Conservation (phyloP, 2,888 invertebrate species). For the Dicycla oo region DNA sequence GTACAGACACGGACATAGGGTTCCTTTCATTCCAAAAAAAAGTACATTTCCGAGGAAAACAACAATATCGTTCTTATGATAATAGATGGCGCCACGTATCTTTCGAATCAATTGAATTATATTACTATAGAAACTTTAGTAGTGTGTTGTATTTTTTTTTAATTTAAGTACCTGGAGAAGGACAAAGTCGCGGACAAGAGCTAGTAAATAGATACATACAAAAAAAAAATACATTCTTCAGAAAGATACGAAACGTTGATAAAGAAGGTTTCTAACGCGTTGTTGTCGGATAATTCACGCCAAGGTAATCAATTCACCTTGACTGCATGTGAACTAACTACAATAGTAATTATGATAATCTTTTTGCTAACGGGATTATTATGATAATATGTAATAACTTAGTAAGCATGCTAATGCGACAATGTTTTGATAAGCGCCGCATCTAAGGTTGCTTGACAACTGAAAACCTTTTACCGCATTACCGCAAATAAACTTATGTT, state of each 20-base stretch:
- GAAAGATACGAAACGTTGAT: slow-evolving; percentile 5
- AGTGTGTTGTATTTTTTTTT: too few relatives aligned
- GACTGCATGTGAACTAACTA: slow-evolving; percentile 14
- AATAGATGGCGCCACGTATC: too few relatives aligned
- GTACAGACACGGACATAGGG: too few relatives aligned
- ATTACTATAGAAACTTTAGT: too few relatives aligned
- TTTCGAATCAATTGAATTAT: too few relatives aligned
- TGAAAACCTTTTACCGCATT: too few relatives aligned
- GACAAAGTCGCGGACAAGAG: too few relatives aligned
- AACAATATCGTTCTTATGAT: too few relatives aligned
- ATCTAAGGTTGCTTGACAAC: neutral
- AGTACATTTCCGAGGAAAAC: too few relatives aligned
- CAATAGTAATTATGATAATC: slow-evolving; percentile 9
- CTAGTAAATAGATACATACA: neutral
- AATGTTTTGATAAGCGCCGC: neutral
- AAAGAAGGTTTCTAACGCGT: neutral
- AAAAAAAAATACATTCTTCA: neutral
- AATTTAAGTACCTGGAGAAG: too few relatives aligned
- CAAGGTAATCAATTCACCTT: slow-evolving; percentile 21
- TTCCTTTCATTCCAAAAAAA: too few relatives aligned
- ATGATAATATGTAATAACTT: slow-evolving; percentile 16
- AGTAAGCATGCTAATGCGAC: neutral
- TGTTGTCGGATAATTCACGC: neutral
- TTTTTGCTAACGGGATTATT: slow-evolving; percentile 4
- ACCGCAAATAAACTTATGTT: too few relatives aligned